Conservation (phyloP, 2,797 vertebrate genomes). For the Amphiprion clarkii region DNA sequence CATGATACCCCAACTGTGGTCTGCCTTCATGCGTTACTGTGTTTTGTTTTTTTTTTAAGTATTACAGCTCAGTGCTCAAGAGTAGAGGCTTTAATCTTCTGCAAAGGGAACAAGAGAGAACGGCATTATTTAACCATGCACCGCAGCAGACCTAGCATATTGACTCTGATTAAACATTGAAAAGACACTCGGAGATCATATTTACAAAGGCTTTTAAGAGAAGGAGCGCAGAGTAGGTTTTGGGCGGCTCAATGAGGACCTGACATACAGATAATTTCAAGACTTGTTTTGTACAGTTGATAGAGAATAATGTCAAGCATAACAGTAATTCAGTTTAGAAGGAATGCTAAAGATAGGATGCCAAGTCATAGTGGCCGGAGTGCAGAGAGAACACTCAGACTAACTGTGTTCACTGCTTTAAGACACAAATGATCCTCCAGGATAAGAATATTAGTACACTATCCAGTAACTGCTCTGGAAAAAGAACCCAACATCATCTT, state of each 20-base stretch:
- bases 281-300: slow-evolving; percentile 15
- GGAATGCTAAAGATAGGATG: slow-evolving; percentile 24
- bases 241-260: slow-evolving; percentile 5
- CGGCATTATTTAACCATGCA: slow-evolving; percentile 64
- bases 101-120: slow-evolving; percentile 31
- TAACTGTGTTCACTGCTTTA: slow-evolving; percentile 14
- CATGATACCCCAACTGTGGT: slow-evolving; percentile 23
- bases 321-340: slow-evolving; percentile 22
- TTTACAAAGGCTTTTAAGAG: slow-evolving; percentile 63
- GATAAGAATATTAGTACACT: slow-evolving; percentile 5
- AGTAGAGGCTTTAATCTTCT: slow-evolving; percentile 51
- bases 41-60: slow-evolving; percentile 18
- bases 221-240: slow-evolving; percentile 20
- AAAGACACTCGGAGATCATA: slow-evolving; percentile 56
- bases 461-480: slow-evolving; percentile 17
- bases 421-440: slow-evolving; percentile 13
- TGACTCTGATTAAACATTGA: slow-evolving; percentile 57
- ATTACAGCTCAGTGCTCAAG: slow-evolving; percentile 38
- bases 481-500: slow-evolving; percentile 3
- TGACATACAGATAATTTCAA: slow-evolving; percentile 22
- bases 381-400: slow-evolving; percentile 4
- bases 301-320: slow-evolving; percentile 14
- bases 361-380: background rate
- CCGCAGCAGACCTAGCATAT: slow-evolving; percentile 31
- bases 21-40: slow-evolving; percentile 51